Evolutionary conservation across 2,888 invertebrate genomes (phyloP).

Genomic region (Agrochola lota): DNA sequence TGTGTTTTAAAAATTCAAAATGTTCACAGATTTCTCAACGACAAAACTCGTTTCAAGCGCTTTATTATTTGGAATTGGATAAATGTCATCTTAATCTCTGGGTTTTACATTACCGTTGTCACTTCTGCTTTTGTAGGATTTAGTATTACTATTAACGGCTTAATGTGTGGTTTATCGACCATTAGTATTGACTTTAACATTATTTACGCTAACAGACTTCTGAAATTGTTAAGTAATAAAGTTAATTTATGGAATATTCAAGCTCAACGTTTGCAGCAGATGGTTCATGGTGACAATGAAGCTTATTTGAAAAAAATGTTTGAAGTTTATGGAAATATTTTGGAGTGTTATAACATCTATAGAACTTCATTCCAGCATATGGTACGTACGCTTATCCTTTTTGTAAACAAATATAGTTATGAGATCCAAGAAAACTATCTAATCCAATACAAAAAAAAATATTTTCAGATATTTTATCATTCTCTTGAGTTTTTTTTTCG

Average conservation of each 20-base stretch:
- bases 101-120: too few relatives aligned
- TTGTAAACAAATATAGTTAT: too few relatives aligned
- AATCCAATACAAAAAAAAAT: neutral
- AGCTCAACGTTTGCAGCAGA: neutral
- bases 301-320: slow-evolving; percentile 13
- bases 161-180: neutral
- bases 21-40: slow-evolving; percentile 21
- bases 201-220: slow-evolving; percentile 1
- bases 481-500: neutral
- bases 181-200: slow-evolving; percentile 11
- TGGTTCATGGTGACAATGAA: neutral
- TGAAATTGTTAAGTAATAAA: neutral
- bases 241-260: slow-evolving; percentile 23
- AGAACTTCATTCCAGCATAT: slow-evolving; percentile 3
- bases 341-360: slow-evolving; percentile 11
- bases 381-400: neutral
- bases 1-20: slow-evolving; percentile 26
- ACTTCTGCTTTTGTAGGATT: too few relatives aligned
- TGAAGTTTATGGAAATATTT: slow-evolving; percentile 18
- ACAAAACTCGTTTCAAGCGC: neutral
- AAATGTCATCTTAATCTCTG: neutral
- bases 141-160: neutral
- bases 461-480: neutral
- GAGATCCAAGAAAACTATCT: neutral
- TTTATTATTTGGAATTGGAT: slow-evolving; percentile 30